A percentile compares a stretch with the other conserved stretches of the same genome.
phyloP scores from a whole-genome alignment of 2,888 invertebrate genomes.

The Deilephila porcellus region DNA sequence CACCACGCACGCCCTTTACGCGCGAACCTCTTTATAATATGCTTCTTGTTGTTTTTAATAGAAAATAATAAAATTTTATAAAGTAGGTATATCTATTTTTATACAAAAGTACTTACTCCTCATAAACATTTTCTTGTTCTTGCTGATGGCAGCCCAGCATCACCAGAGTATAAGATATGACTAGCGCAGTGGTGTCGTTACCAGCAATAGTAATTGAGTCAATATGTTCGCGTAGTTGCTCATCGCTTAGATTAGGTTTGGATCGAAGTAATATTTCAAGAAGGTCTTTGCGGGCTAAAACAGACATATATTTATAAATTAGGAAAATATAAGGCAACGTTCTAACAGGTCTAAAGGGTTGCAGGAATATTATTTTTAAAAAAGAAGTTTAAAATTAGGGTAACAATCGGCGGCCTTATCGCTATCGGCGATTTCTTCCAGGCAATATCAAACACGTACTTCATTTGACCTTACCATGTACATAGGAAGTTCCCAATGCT shows the following conservation, averaged over 20 bases:
- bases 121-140: slow-evolving; percentile 60
- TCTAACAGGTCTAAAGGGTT: too few relatives aligned
- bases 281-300: slow-evolving; percentile 63
- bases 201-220: slow-evolving; percentile 86
- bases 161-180: slow-evolving; percentile 75
- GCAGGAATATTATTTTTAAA: too few relatives aligned
- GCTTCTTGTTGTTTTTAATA: too few relatives aligned
- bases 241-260: slow-evolving; percentile 79
- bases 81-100: neutral
- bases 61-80: too few relatives aligned
- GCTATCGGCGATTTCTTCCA: too few relatives aligned
- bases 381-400: too few relatives aligned
- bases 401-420: too few relatives aligned
- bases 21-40: too few relatives aligned
- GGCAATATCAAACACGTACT: too few relatives aligned
- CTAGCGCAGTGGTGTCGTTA: slow-evolving; percentile 80
- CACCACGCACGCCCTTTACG: too few relatives aligned
- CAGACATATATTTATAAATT: neutral
- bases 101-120: slow-evolving; percentile 58
- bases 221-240: slow-evolving; percentile 84
- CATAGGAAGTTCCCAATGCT: too few relatives aligned
- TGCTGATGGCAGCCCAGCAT: slow-evolving; percentile 74
- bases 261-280: slow-evolving; percentile 78
- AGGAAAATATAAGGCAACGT: neutral
- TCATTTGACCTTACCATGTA: too few relatives aligned